Conservation (phyloP, 2,113 vertebrate genomes). For the Daboia siamensis region DNA sequence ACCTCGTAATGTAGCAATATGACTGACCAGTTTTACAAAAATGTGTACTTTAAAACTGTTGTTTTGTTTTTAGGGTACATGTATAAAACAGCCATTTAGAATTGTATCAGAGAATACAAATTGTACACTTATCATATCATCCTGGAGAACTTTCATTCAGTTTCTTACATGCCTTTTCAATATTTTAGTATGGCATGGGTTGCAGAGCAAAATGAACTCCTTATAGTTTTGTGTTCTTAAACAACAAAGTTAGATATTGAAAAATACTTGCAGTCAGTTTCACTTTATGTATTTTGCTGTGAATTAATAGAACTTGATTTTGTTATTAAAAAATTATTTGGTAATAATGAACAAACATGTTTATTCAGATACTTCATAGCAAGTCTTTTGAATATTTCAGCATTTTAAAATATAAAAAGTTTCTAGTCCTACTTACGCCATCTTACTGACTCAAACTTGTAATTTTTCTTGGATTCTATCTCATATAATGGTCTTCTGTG, state of each 20-base stretch:
- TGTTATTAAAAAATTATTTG: background rate
- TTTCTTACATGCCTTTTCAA: background rate
- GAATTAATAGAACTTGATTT: background rate
- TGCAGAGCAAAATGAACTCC: background rate
- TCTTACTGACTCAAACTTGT: background rate
- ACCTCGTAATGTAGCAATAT: background rate
- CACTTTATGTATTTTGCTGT: background rate
- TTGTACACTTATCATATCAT: background rate
- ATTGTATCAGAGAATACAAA: background rate
- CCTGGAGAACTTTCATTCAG: background rate
- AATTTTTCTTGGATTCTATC: background rate
- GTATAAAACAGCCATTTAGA: background rate
- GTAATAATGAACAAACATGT: background rate
- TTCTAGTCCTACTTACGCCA: background rate
- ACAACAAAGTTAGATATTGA: background rate
- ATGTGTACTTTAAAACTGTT: background rate
- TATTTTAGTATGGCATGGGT: background rate
- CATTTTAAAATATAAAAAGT: background rate
- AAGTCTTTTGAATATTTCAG: background rate
- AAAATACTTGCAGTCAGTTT: background rate
- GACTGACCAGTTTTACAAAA: background rate
- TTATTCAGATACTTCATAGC: background rate
- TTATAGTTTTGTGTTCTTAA: background rate
- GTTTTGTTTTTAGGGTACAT: background rate
- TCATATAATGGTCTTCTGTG: background rate